Conservation (phyloP, 2,113 vertebrate genomes). For the Onychorhynchus coronatus region DNA sequence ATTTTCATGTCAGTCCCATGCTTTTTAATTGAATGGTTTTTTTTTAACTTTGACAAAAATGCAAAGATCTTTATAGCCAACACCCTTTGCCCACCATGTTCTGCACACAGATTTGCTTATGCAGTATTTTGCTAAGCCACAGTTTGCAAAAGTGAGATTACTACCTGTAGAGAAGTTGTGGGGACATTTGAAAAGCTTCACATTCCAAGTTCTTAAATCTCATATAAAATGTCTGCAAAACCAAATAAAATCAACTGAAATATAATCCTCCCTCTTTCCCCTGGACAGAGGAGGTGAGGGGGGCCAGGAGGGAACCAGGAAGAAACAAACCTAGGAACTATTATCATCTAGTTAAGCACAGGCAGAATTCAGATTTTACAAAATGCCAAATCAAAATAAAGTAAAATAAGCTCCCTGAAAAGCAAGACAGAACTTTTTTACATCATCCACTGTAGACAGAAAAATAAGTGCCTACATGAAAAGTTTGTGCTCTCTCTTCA, state of each 20-base stretch:
- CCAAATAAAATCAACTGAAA: not conserved
- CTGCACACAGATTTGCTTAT: not conserved
- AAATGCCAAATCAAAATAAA: not conserved
- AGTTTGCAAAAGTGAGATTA: not conserved
- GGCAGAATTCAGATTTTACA: not conserved
- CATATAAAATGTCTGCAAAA: not conserved
- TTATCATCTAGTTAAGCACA: not conserved
- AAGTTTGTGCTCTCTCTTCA: not conserved
- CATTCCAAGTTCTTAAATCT: not conserved
- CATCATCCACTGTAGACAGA: accelerated
- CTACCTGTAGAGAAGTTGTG: not conserved
- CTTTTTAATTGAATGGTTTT: not conserved
- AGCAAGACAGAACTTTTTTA: not conserved
- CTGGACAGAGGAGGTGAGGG: not conserved
- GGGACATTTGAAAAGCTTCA: not conserved
- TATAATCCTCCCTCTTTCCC: not conserved
- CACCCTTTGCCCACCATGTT: not conserved
- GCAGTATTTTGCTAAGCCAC: not conserved
- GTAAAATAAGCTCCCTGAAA: not conserved
- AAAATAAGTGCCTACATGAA: not conserved
- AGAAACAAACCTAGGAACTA: not conserved
- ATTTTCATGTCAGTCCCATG: not conserved
- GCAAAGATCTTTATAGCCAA: not conserved
- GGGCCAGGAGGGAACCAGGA: not conserved
- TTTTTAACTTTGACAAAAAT: not conserved